Percentiles rank a stretch among this genome's conserved stretches.
Conservation (phyloP, 2,113 vertebrate genomes). For the Myanophis thanlyinensis region DNA sequence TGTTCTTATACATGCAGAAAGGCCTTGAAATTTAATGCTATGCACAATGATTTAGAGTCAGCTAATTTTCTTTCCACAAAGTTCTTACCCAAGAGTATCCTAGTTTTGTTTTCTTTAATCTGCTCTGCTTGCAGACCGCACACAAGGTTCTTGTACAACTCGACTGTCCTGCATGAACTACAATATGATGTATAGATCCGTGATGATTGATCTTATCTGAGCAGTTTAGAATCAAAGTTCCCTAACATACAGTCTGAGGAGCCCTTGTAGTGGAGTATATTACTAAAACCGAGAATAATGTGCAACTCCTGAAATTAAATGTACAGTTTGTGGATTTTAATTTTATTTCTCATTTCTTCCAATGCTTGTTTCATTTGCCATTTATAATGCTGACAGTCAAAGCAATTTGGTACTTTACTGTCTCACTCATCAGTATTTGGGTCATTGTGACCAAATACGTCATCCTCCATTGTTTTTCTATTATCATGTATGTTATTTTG, state of each 20-base stretch:
- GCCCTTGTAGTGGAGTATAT: neutral
- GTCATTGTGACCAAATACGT: neutral
- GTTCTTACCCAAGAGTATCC: neutral
- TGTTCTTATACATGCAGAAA: neutral
- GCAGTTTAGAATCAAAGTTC: neutral
- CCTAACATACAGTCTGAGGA: neutral
- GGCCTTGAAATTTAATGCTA: neutral
- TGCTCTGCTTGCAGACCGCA: neutral
- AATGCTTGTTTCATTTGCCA: neutral
- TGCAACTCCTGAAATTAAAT: neutral
- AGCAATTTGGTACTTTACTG: constrained; percentile 1
- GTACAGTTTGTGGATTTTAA: neutral
- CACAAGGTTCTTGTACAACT: neutral
- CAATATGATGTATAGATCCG: neutral
- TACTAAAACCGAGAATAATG: neutral
- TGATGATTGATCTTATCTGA: neutral
- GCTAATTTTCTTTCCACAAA: neutral
- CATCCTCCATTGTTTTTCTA: neutral
- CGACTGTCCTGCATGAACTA: neutral
- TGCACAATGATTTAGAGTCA: neutral
- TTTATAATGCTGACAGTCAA: constrained; percentile 8
- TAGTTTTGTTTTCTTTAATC: neutral
- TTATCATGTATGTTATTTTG: neutral
- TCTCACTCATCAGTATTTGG: neutral
- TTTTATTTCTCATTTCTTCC: neutral